Evolutionary conservation across 1,140 invertebrate genomes (phyloP).

Genomic region (Pinna nobilis): DNA sequence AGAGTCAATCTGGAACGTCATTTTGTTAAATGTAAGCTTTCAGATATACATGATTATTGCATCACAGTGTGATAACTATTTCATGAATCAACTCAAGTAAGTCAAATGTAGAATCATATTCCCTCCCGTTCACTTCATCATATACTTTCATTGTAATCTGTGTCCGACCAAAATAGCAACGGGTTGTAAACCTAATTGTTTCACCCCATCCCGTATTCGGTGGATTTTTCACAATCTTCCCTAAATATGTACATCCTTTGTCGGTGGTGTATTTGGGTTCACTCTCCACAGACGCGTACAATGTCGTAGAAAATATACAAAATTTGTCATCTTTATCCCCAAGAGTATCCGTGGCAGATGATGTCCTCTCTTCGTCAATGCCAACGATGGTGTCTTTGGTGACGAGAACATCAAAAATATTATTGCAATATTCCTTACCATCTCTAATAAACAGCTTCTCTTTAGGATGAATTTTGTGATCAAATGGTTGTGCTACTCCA

Average conservation of each 20-base stretch:
- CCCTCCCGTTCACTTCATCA: background rate
- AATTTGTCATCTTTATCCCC: background rate
- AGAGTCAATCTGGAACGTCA: too few relatives aligned
- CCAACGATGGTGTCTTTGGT: background rate
- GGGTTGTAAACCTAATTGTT: background rate
- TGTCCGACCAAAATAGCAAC: slow-evolving; percentile 13
- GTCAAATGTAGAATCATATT: too few relatives aligned
- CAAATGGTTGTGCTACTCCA: slow-evolving; percentile 3
- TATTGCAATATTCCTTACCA: background rate
- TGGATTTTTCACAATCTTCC: background rate
- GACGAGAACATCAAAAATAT: slow-evolving; percentile 12
- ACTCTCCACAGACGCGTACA: background rate
- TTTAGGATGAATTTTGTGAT: background rate
- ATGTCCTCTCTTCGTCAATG: background rate
- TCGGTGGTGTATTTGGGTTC: background rate
- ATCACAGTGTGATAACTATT: too few relatives aligned
- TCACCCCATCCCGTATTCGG: background rate
- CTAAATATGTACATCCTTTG: background rate
- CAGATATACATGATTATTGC: too few relatives aligned
- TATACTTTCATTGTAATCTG: slow-evolving; percentile 3
- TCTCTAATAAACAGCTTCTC: slow-evolving; percentile 2
- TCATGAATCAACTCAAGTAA: too few relatives aligned
- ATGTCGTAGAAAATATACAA: background rate
- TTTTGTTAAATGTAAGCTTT: too few relatives aligned
- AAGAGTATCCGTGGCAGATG: background rate